A percentile compares a stretch with the other conserved stretches of the same genome.
phyloP scores from a whole-genome alignment of 2,113 vertebrate genomes.

The Corapipo altera region DNA sequence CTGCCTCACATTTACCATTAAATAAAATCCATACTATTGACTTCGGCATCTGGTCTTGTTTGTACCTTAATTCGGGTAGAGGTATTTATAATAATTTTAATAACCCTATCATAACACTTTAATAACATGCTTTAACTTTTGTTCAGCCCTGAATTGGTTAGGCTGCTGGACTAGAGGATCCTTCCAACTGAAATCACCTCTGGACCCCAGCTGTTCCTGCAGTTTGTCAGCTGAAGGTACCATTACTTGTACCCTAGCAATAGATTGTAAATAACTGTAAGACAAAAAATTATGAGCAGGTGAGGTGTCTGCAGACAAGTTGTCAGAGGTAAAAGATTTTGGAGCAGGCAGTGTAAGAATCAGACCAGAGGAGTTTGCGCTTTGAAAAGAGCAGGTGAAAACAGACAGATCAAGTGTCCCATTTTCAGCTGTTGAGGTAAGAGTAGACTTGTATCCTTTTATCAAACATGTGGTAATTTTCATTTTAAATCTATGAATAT shows the following conservation, averaged over 20 bases:
- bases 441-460: background rate
- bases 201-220: background rate
- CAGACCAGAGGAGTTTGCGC: background rate
- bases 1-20: too few species aligned
- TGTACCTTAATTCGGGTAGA: too few species aligned
- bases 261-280: background rate
- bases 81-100: too few species aligned
- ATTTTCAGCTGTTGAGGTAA: background rate
- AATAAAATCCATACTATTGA: too few species aligned
- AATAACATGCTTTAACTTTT: background rate
- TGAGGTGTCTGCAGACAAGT: background rate
- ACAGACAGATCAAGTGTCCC: background rate
- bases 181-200: background rate
- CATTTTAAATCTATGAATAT: background rate
- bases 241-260: too few species aligned
- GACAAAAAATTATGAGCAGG: background rate
- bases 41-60: too few species aligned
- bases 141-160: background rate
- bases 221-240: background rate
- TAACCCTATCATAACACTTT: too few species aligned
- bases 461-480: background rate
- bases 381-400: background rate
- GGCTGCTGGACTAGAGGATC: background rate
- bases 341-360: background rate
- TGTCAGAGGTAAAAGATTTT: background rate